phyloP scores from a whole-genome alignment of 2,113 vertebrate species.

The Ictalurus punctatus region DNA sequence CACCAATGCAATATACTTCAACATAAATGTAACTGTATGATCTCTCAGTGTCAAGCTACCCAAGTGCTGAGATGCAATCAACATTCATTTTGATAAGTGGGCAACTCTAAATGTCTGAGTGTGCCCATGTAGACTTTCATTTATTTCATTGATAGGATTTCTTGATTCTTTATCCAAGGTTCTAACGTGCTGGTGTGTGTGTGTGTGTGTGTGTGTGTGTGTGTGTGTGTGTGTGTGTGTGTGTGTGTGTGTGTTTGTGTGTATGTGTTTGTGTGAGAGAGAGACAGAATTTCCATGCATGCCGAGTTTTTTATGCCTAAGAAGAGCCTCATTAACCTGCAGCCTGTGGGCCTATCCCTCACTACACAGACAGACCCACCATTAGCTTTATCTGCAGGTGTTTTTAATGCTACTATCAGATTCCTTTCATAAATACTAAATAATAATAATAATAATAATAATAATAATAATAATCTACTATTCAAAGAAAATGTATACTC shows the following conservation, averaged over 20 bases:
- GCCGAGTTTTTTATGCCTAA: slow-evolving; percentile 28
- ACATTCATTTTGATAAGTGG: background rate
- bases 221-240: background rate
- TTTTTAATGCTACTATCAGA: background rate
- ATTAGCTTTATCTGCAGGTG: slow-evolving; percentile 11
- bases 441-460: background rate
- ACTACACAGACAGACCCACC: background rate
- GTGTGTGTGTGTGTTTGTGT: background rate
- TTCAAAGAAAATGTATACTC: background rate
- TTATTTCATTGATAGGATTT: background rate
- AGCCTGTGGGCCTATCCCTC: slow-evolving; percentile 38
- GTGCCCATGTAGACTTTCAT: background rate
- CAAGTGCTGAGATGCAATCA: background rate
- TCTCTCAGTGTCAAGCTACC: background rate
- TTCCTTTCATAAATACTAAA: slow-evolving; percentile 5
- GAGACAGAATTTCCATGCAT: slow-evolving; percentile 15
- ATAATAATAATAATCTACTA: background rate
- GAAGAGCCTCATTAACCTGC: slow-evolving; percentile 29
- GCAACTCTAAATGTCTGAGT: background rate
- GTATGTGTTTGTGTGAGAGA: background rate
- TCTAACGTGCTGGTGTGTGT: background rate
- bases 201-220: background rate
- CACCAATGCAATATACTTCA: background rate
- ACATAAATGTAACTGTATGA: background rate
- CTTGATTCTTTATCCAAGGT: background rate